Conservation (phyloP, 2,797 vertebrate genomes). For the Chloroceryle inda region DNA sequence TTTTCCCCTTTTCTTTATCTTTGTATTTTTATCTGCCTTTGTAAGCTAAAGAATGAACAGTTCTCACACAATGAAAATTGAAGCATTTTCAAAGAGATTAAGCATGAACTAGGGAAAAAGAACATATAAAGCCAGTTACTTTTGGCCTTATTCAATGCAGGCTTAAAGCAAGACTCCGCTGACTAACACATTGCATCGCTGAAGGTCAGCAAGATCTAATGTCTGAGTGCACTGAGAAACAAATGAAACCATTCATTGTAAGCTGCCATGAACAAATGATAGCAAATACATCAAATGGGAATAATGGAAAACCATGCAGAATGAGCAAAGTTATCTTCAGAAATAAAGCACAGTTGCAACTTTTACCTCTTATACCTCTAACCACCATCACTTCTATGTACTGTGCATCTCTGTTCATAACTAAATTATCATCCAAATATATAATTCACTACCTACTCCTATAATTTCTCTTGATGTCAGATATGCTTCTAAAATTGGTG, state of each 20-base stretch:
- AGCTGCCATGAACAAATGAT: constrained; percentile 9
- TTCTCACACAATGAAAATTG: background rate
- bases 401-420: background rate
- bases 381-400: background rate
- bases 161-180: constrained; percentile 35
- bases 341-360: background rate
- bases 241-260: constrained; percentile 69
- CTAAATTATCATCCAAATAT: background rate
- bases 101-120: background rate
- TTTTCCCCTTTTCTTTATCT: background rate
- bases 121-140: background rate
- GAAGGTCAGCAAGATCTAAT: constrained; percentile 71
- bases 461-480: background rate
- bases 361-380: background rate
- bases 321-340: constrained; percentile 20
- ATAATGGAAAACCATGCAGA: constrained; percentile 44
- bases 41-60: background rate
- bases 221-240: constrained; percentile 42
- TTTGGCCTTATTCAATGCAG: constrained; percentile 17
- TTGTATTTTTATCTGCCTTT: constrained; percentile 4
- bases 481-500: background rate
- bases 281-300: constrained; percentile 65
- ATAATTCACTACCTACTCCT: background rate
- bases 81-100: constrained; percentile 36
- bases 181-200: constrained; percentile 36